phyloP scores from a whole-genome alignment of 2,888 invertebrate genomes.

The Drosophila maculinotata region DNA sequence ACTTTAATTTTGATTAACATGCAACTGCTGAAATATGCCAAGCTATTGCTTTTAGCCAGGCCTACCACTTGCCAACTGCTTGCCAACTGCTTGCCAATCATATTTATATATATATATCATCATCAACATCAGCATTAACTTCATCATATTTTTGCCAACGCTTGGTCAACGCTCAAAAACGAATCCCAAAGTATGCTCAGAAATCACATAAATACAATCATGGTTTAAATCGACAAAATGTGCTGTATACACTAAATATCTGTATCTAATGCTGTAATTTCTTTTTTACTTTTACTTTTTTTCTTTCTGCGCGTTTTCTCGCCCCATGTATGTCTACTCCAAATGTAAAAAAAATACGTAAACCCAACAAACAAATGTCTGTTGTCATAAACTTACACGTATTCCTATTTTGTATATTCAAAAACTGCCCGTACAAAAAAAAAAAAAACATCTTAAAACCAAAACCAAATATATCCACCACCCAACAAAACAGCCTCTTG shows the following conservation, averaged over 20 bases:
- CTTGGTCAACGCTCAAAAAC: slow-evolving; percentile 49
- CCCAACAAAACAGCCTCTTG: slow-evolving; percentile 64
- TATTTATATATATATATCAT: not conserved
- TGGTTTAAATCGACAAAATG: slow-evolving; percentile 30
- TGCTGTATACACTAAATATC: slow-evolving; percentile 57
- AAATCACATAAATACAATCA: slow-evolving; percentile 28
- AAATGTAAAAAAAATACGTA: slow-evolving; percentile 29
- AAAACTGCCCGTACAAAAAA: slow-evolving; percentile 67
- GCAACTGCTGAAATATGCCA: slow-evolving; percentile 11
- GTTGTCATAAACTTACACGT: slow-evolving; percentile 62
- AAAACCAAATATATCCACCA: slow-evolving; percentile 34
- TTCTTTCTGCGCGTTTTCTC: slow-evolving; percentile 70
- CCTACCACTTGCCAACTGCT: slow-evolving; percentile 28
- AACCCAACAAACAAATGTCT: slow-evolving; percentile 52
- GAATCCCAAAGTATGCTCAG: slow-evolving; percentile 30
- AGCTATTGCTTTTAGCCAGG: slow-evolving; percentile 16
- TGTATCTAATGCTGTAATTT: slow-evolving; percentile 83
- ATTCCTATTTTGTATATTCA: slow-evolving; percentile 66
- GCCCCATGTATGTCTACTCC: slow-evolving; percentile 71
- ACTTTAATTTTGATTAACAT: slow-evolving; percentile 26
- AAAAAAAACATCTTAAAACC: slow-evolving; percentile 38
- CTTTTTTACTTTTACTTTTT: slow-evolving; percentile 80
- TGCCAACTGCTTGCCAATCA: slow-evolving; percentile 51
- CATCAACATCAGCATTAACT: not conserved
- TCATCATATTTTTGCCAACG: not conserved